These are phyloP conservation scores for Megaceryle maxima DNA, from an alignment of 2,113 vertebrate species.

Conservation along the genomic window DNA sequence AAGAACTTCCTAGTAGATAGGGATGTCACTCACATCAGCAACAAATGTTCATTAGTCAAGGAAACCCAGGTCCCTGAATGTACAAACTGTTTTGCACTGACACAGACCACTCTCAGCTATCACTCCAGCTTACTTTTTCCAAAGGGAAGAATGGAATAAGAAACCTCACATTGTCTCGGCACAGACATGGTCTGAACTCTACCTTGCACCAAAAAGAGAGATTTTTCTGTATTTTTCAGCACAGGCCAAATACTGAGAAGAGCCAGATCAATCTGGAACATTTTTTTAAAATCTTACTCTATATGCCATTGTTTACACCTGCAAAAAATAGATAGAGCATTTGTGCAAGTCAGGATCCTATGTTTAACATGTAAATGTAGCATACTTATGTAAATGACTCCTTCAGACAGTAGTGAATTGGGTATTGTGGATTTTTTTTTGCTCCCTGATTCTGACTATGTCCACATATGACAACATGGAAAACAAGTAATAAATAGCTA, in stretches of 20 bases:
- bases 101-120: background rate
- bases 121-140: background rate
- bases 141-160: background rate
- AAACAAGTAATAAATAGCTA: background rate
- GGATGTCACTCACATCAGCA: background rate
- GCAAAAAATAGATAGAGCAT: background rate
- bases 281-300: background rate
- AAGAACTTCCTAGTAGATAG: background rate
- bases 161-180: background rate
- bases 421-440: background rate
- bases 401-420: background rate
- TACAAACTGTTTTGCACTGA: background rate
- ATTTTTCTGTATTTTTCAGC: background rate
- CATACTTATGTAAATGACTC: background rate
- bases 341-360: background rate
- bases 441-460: background rate
- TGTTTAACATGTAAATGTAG: background rate
- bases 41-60: accelerated
- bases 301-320: background rate
- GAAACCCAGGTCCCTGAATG: background rate
- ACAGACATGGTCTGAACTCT: background rate
- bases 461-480: background rate
- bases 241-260: background rate
- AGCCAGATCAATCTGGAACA: background rate
- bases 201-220: background rate